These are phyloP conservation scores for Cephus rjabovi DNA, from an alignment of 2,888 invertebrate species.

Conservation along the genomic window DNA sequence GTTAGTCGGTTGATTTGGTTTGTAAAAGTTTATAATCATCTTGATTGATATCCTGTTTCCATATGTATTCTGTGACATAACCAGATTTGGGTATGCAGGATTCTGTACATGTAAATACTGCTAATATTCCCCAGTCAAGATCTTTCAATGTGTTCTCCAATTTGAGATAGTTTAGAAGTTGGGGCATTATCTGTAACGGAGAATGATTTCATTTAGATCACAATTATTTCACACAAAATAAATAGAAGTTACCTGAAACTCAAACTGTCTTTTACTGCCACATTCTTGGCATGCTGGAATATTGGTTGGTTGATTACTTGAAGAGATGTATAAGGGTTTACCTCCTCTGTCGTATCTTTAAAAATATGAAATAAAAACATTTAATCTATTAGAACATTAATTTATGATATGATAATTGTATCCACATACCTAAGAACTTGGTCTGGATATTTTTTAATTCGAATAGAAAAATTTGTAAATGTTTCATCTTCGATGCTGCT, in stretches of 20 bases:
- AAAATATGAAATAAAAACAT: background rate
- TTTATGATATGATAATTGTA: background rate
- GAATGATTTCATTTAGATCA: background rate
- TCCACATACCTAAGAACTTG: conserved; percentile 73
- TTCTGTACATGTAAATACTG: conserved; percentile 85
- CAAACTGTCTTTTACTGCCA: conserved; percentile 82
- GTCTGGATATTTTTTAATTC: conserved; percentile 77
- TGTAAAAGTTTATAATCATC: background rate
- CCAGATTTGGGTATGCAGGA: conserved; percentile 77
- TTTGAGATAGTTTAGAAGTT: conserved; percentile 78
- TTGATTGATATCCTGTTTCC: conserved; percentile 84
- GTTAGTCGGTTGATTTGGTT: background rate
- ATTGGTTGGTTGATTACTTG: conserved; percentile 65
- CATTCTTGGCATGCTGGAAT: conserved; percentile 84
- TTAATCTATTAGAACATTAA: background rate
- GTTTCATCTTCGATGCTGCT: conserved; percentile 77
- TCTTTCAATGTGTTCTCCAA: conserved; percentile 72
- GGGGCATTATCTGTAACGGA: conserved; percentile 81
- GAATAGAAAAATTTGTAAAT: conserved; percentile 82
- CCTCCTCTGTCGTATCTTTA: conserved; percentile 82
- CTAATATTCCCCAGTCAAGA: conserved; percentile 92
- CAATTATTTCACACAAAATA: background rate
- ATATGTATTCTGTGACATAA: conserved; percentile 83
- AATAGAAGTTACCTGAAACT: conserved; percentile 78
- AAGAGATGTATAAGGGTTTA: conserved; percentile 86